phyloP scores from a whole-genome alignment of 2,113 vertebrate species.

The Bettongia penicillata region DNA sequence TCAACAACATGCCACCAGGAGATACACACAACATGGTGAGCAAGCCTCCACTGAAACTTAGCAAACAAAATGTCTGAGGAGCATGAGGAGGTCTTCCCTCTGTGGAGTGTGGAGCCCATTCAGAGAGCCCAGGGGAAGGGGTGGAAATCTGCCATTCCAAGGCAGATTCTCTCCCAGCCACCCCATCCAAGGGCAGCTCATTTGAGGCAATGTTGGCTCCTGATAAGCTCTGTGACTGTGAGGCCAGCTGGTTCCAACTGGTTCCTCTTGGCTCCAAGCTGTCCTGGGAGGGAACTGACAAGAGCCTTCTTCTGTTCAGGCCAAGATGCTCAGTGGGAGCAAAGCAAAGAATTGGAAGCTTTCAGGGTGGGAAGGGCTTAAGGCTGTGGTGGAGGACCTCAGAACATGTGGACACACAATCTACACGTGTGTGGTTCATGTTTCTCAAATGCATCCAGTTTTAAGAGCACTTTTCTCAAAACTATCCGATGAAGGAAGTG shows the following conservation, averaged over 20 bases:
- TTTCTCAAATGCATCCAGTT: neutral
- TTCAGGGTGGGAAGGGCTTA: neutral
- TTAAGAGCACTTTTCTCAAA: neutral
- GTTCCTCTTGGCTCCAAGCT: neutral
- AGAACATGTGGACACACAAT: neutral
- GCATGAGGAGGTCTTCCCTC: neutral
- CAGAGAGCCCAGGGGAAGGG: neutral
- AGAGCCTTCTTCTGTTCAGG: neutral
- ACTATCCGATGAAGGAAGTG: neutral
- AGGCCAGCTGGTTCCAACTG: neutral
- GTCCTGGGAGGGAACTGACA: slow-evolving; percentile 10
- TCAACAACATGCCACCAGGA: neutral
- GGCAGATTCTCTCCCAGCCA: neutral
- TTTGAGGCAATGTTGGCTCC: neutral
- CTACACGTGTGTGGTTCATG: neutral
- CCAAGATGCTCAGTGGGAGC: neutral
- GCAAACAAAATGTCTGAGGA: neutral
- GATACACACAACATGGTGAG: neutral
- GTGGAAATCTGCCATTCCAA: neutral
- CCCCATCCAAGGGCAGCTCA: neutral
- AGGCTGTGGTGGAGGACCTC: neutral
- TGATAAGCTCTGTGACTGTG: neutral
- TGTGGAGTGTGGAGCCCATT: neutral
- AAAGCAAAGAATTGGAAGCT: neutral
- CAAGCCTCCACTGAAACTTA: neutral